A percentile compares a stretch with the other conserved stretches of the same genome.
These are phyloP conservation scores for Corbicula japonica DNA, from an alignment of 2,888 invertebrate species.

Conservation along the genomic window DNA sequence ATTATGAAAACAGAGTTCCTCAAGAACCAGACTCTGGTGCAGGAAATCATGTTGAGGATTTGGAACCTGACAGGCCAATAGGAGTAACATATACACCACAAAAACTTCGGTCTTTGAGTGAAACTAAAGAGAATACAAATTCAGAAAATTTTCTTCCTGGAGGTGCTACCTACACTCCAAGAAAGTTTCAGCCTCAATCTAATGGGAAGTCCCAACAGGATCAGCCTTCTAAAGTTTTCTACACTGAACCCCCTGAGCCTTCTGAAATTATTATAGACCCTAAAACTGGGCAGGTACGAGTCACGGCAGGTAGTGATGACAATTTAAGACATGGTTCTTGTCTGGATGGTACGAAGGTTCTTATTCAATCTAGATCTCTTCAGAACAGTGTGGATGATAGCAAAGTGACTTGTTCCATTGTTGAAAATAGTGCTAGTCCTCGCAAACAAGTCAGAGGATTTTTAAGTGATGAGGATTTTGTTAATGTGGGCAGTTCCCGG, in stretches of 20 bases:
- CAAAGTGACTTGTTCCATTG: constrained; percentile 51
- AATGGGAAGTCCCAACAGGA: not conserved
- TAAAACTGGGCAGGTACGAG: constrained; percentile 44
- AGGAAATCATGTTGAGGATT: too few relatives aligned
- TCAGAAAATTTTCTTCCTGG: not conserved
- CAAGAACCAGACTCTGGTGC: too few relatives aligned
- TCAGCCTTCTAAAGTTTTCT: constrained; percentile 18
- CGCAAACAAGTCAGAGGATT: constrained; percentile 45
- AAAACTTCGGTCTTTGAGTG: constrained; percentile 26
- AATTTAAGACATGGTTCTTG: constrained; percentile 6
- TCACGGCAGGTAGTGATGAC: constrained; percentile 34
- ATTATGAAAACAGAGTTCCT: not conserved
- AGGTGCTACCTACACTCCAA: constrained; percentile 15
- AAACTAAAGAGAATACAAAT: too few relatives aligned
- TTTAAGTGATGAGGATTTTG: constrained; percentile 46
- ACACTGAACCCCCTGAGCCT: constrained; percentile 40
- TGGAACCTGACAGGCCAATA: not conserved
- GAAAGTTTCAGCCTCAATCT: constrained; percentile 21
- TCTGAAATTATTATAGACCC: constrained; percentile 59
- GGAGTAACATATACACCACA: constrained; percentile 28
- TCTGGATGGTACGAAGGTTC: constrained; percentile 45
- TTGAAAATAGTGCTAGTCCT: constrained; percentile 33
- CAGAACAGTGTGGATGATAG: constrained; percentile 45
- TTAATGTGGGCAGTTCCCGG: too few relatives aligned
- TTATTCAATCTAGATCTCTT: constrained; percentile 40